Base-by-base conservation (phyloP, 1,140 invertebrate genomes). In the Lepidurus couesii region DNA sequence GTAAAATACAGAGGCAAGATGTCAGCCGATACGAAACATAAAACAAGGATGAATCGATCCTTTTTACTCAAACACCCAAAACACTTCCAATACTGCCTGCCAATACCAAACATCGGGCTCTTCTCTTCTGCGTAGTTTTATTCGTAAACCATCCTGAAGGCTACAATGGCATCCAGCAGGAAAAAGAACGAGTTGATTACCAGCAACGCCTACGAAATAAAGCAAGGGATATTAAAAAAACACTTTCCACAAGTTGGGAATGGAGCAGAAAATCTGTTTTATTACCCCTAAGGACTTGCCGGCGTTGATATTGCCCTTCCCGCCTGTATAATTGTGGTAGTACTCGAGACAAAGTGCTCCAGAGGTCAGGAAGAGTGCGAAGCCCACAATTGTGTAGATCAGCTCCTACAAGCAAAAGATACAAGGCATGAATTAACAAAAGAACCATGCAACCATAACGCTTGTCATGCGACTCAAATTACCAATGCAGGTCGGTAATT, bases 131-230 rank as follows among this genome's bases (percentile, higher is more conserved):
- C 75, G 0, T 13, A 7, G 16, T 53, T 80, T 42, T 75, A 44
- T 80, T 80, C 34, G 77, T 79, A 80, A 13, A 77, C 74, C 21
- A 73, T 79, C 42, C 73, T 42, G 42, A 77, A 75, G 42, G 79
- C 77, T 42, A 80, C 75, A 42, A 80, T 77, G 11, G 79, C 73
- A 74, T 80, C 76, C 44, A 80, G 65, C 65, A 80, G 73, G 47
- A 74, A 80, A 73, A 80, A 80, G 44, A 75, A 77, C 16, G 76
- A 73, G 76, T 80, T 78, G 53, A 80, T 80, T 26, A 80, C 45
- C 42, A 80, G 74, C 65, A 80, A 44, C 9, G 79, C 43, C 79
- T 80, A 53, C 7, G 21, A 24, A 79, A 76, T 42, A 11, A 21
- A 42, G 77, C 13, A 53, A 44, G 44, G 74, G 75, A n/a, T 10